Conservation (phyloP, 2,888 invertebrate species). For the Caenorhabditis sinica region DNA sequence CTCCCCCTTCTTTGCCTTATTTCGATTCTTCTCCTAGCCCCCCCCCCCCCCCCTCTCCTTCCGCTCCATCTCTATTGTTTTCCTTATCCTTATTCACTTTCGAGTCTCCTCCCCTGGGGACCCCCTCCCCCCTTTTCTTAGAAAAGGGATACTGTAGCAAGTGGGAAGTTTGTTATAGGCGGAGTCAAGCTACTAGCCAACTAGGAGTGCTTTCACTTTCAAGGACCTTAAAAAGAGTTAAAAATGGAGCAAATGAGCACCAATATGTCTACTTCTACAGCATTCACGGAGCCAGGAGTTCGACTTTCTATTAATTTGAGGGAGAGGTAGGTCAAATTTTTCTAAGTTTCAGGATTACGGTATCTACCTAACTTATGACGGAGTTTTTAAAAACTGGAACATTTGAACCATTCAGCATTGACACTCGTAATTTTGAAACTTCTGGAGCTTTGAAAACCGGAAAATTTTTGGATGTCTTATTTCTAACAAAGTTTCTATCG, state of each 20-base stretch:
- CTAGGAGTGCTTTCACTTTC: neutral
- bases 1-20: too few species aligned
- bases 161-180: conserved; percentile 11
- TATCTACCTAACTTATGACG: too few species aligned
- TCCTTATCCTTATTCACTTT: conserved; percentile 12
- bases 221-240: too few species aligned
- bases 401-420: too few species aligned
- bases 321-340: conserved; percentile 53
- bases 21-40: too few species aligned
- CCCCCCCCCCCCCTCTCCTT: too few species aligned
- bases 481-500: too few species aligned
- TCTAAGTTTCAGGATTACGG: neutral
- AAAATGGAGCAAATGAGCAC: conserved; percentile 44
- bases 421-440: too few species aligned
- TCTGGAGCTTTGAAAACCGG: too few species aligned
- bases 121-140: too few species aligned
- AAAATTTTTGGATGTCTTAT: too few species aligned
- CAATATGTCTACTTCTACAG: conserved; percentile 7
- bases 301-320: conserved; percentile 72
- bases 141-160: conserved; percentile 38
- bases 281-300: conserved; percentile 63
- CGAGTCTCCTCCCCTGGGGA: neutral
- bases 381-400: too few species aligned
- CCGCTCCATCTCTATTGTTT: neutral
- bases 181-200: conserved; percentile 2